A percentile compares a stretch with the other conserved stretches of the same genome.
Evolutionary conservation across 2,113 vertebrate species (phyloP).

Genomic region (Dromiciops gliroides): DNA sequence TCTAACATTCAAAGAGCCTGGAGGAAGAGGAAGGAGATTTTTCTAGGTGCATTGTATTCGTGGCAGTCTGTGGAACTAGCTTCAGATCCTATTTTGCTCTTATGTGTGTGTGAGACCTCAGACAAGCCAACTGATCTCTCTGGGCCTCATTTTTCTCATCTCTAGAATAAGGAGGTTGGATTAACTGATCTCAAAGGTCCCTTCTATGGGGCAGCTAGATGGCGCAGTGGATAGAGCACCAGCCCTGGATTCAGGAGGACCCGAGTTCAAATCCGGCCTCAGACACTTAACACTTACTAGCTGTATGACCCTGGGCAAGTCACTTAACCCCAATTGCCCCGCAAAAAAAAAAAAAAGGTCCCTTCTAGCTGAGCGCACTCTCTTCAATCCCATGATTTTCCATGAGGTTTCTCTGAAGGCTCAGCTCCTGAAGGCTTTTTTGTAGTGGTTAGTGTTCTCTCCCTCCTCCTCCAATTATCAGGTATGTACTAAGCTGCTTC

Average conservation of each 20-base stretch:
- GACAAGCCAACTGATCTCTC: neutral
- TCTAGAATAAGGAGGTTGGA: neutral
- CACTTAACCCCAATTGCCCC: too few species aligned
- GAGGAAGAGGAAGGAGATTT: neutral
- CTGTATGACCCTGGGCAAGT: too few species aligned
- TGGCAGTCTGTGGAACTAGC: neutral
- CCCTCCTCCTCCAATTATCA: neutral
- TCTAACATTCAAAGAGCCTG: neutral
- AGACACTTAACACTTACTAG: too few species aligned
- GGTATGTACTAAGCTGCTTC: neutral
- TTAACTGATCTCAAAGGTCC: neutral
- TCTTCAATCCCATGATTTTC: neutral
- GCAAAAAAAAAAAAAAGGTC: too few species aligned
- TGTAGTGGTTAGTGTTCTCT: neutral
- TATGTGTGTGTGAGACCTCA: neutral
- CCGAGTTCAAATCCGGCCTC: too few species aligned
- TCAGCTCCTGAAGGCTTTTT: neutral
- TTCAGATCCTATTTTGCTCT: neutral
- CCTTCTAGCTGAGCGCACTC: neutral
- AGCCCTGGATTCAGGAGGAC: too few species aligned
- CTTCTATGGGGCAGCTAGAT: too few species aligned
- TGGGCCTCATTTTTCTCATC: neutral
- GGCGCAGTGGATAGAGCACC: too few species aligned
- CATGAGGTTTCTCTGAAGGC: neutral
- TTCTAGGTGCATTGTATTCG: neutral